phyloP scores from a whole-genome alignment of 2,113 vertebrate genomes.

The Tachysurus fulvidraco region DNA sequence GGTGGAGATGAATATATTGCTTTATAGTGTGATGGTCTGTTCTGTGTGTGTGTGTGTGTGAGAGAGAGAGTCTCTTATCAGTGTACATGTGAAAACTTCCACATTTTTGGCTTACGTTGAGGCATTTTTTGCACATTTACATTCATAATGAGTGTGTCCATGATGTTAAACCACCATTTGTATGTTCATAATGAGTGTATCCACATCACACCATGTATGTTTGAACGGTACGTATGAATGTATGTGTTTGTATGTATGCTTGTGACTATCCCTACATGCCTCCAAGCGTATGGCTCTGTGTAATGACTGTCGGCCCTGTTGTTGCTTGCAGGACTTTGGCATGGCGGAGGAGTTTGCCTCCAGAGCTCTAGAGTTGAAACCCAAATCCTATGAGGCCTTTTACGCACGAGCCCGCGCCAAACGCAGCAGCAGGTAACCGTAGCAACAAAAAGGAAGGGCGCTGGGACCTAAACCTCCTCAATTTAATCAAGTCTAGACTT shows the following conservation, averaged over 20 bases:
- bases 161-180: background rate
- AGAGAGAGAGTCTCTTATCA: slow-evolving; percentile 2
- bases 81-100: slow-evolving; percentile 1
- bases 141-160: slow-evolving; percentile 19
- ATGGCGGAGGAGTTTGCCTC: slow-evolving; percentile 97
- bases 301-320: slow-evolving; percentile 57
- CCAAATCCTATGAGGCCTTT: slow-evolving; percentile 96
- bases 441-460: slow-evolving; percentile 40
- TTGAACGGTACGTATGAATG: slow-evolving; percentile 5
- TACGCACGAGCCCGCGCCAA: slow-evolving; percentile 79
- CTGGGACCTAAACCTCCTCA: slow-evolving; percentile 29
- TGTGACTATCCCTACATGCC: slow-evolving; percentile 24
- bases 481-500: background rate
- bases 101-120: background rate
- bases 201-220: background rate
- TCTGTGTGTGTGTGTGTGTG: slow-evolving; percentile 1
- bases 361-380: slow-evolving; percentile 95
- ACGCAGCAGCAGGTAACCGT: slow-evolving; percentile 71
- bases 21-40: background rate
- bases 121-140: slow-evolving; percentile 8
- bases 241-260: slow-evolving; percentile 22
- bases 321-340: slow-evolving; percentile 68
- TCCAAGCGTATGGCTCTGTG: slow-evolving; percentile 41
- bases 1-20: background rate
- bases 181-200: slow-evolving; percentile 27